These are phyloP conservation scores for Brachionus manjavacas DNA, from an alignment of 1,140 invertebrate genomes.

Conservation along the genomic window DNA sequence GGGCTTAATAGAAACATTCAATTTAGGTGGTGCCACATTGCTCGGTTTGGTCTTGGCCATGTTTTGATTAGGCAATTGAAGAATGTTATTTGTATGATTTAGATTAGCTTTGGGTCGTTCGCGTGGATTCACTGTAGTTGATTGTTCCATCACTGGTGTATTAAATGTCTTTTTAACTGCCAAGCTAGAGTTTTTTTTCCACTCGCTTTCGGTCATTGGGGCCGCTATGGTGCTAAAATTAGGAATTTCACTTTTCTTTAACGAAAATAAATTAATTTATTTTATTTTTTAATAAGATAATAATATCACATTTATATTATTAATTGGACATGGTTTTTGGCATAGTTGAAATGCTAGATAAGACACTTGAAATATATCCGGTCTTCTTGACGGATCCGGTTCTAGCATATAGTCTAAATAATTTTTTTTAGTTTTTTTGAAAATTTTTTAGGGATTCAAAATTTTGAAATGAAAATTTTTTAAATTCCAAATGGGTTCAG, in stretches of 20 bases:
- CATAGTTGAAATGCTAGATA: constrained; percentile 70
- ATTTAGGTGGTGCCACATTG: not conserved
- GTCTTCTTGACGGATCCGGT: constrained; percentile 49
- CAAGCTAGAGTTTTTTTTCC: not conserved
- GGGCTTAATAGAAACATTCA: constrained; percentile 6
- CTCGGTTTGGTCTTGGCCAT: not conserved
- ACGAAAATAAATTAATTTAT: not conserved
- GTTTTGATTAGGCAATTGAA: not conserved
- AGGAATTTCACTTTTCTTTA: constrained; percentile 12
- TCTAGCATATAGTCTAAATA: constrained; percentile 40
- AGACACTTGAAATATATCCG: constrained; percentile 83
- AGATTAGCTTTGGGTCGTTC: constrained; percentile 16
- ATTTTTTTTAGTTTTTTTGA: not conserved
- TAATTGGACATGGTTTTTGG: constrained; percentile 71
- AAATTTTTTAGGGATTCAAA: not conserved
- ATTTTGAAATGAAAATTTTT: no score
- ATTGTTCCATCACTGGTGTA: not conserved
- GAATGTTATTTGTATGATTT: constrained; percentile 3
- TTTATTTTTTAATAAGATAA: not conserved
- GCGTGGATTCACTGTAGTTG: constrained; percentile 40
- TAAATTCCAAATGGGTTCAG: no score
- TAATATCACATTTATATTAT: constrained; percentile 71
- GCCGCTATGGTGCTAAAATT: not conserved
- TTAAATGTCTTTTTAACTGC: not conserved
- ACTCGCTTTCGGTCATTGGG: constrained; percentile 28